These are phyloP conservation scores for Lithosia quadra DNA, from an alignment of 2,888 invertebrate species.

Conservation along the genomic window DNA sequence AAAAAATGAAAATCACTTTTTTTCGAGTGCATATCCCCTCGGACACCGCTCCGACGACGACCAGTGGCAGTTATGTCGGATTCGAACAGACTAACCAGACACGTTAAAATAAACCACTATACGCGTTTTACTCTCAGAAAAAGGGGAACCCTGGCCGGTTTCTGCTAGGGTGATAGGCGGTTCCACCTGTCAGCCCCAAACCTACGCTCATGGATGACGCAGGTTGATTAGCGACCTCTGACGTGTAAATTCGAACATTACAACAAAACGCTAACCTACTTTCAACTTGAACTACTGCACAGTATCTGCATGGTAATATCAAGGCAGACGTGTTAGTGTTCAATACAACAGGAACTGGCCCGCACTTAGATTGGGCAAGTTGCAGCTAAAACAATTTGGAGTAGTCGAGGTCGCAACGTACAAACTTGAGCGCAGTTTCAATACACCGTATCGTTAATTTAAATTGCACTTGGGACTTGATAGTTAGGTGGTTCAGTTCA, in stretches of 20 bases:
- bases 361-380: slow-evolving; percentile 57
- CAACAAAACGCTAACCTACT: neutral
- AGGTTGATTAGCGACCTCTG: no score
- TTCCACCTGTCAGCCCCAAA: no score
- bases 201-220: no score
- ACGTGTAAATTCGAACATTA: neutral
- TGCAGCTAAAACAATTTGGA: slow-evolving; percentile 51
- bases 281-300: slow-evolving; percentile 14
- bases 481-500: slow-evolving; percentile 10
- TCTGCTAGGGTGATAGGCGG: no score
- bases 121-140: no score
- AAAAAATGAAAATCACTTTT: no score
- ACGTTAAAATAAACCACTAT: no score
- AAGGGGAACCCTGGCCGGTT: no score
- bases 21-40: no score
- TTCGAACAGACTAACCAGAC: no score
- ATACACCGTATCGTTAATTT: slow-evolving; percentile 36
- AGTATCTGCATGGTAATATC: neutral
- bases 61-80: no score
- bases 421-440: slow-evolving; percentile 42
- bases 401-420: slow-evolving; percentile 22
- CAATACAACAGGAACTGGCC: slow-evolving; percentile 45
- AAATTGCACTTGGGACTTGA: slow-evolving; percentile 22
- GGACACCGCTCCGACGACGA: no score
- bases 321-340: slow-evolving; percentile 42